Percentiles rank a stretch among this genome's conserved stretches.
These are phyloP conservation scores for Diaperis boleti DNA, from an alignment of 2,888 invertebrate genomes.

Conservation along the genomic window DNA sequence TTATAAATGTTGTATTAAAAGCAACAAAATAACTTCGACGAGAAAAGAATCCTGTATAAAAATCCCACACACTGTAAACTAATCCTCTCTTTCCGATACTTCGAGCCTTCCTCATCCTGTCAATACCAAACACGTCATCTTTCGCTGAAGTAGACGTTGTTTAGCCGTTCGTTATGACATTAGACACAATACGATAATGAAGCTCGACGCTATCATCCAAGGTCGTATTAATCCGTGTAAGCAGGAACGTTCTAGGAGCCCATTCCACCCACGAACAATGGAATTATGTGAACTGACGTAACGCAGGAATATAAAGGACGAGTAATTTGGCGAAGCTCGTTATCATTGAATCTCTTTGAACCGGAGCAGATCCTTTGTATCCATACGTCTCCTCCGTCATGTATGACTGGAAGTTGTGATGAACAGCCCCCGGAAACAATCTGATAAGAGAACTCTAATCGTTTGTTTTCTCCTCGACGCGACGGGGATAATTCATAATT, in stretches of 20 bases:
- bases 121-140: conserved; percentile 8
- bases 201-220: conserved; percentile 40
- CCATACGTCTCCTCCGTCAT: conserved; percentile 46
- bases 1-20: too few species aligned
- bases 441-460: conserved; percentile 54
- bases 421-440: conserved; percentile 52
- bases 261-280: conserved; percentile 55
- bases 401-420: conserved; percentile 53
- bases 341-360: conserved; percentile 62
- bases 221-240: conserved; percentile 46
- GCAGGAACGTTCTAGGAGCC: conserved; percentile 27
- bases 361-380: conserved; percentile 54
- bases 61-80: too few species aligned
- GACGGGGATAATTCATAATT: conserved; percentile 53
- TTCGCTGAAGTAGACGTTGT: conserved; percentile 19
- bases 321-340: conserved; percentile 62
- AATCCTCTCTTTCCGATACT: too few species aligned
- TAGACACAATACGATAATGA: conserved; percentile 47
- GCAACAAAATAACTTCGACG: too few species aligned
- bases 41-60: too few species aligned
- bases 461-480: conserved; percentile 49
- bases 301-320: conserved; percentile 61
- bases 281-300: conserved; percentile 59
- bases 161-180: conserved; percentile 44
- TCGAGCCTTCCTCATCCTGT: conserved; percentile 1